Evolutionary conservation across 2,113 vertebrate species (phyloP).

Genomic region (Pseudopipra pipra): DNA sequence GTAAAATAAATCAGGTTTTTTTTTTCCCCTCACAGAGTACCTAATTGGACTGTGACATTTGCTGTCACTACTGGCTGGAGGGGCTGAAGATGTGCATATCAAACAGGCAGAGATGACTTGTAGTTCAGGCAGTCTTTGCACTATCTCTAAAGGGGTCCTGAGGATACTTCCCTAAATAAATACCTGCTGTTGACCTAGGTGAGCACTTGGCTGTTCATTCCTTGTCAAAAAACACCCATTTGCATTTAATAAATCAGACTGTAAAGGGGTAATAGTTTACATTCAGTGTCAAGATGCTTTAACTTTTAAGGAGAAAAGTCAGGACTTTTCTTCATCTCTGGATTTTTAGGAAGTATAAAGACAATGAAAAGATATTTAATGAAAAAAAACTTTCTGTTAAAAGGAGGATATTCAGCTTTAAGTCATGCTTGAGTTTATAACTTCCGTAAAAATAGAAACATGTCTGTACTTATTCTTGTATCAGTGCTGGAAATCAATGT

Average conservation of each 20-base stretch:
- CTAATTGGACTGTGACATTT: not conserved
- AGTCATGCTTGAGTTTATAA: not conserved
- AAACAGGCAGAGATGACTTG: not conserved
- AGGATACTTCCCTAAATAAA: not conserved
- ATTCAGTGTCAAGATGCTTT: not conserved
- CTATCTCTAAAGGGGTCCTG: not conserved
- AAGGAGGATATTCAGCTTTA: not conserved
- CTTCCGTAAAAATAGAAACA: not conserved
- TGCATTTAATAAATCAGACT: not conserved
- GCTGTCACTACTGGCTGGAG: not conserved
- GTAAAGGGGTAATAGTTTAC: too few relatives aligned
- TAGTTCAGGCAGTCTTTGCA: not conserved
- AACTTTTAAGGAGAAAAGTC: not conserved
- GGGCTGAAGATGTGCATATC: not conserved
- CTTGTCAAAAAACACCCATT: not conserved
- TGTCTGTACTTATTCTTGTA: not conserved
- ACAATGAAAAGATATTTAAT: not conserved
- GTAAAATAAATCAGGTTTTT: not conserved
- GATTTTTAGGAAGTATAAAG: not conserved
- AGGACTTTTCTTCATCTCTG: not conserved
- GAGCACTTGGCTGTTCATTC: not conserved
- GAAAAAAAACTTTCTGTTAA: not conserved
- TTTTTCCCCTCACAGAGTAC: not conserved
- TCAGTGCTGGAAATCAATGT: not conserved
- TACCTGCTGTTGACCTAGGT: not conserved